Evolutionary conservation across 2,888 invertebrate species (phyloP).

Genomic region (Stenchaetothrips biformis): DNA sequence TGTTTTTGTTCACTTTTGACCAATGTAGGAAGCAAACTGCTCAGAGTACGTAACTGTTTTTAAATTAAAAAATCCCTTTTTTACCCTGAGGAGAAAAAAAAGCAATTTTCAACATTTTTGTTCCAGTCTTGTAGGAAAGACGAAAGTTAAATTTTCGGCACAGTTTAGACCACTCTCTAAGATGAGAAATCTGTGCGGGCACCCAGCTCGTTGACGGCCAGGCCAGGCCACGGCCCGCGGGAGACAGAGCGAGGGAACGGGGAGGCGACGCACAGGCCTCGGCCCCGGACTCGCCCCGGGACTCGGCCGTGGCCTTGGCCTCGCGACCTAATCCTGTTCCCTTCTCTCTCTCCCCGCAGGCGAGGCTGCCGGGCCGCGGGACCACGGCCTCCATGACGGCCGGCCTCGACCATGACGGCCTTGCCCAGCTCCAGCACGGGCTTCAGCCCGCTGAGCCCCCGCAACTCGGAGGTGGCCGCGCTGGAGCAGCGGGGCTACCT

Average conservation of each 20-base stretch:
- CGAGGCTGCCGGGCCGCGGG: neutral
- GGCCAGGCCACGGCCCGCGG: neutral
- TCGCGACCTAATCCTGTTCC: neutral
- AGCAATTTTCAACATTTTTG: too few species aligned
- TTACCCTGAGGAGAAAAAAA: too few species aligned
- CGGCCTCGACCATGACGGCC: neutral
- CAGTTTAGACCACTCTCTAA: too few species aligned
- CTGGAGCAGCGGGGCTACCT: conserved; percentile 78
- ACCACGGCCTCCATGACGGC: neutral
- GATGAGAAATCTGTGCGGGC: neutral
- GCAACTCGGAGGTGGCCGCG: conserved; percentile 78
- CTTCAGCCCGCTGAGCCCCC: conserved; percentile 46
- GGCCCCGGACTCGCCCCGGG: neutral
- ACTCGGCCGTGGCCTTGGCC: neutral
- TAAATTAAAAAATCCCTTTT: too few species aligned
- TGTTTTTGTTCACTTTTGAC: too few species aligned
- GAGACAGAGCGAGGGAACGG: neutral
- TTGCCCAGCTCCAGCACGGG: neutral
- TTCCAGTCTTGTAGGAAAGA: too few species aligned
- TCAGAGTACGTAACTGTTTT: too few species aligned
- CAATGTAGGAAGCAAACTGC: too few species aligned
- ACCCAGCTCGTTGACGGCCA: neutral
- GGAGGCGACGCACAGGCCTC: neutral
- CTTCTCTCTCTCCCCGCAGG: neutral
- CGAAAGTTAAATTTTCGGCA: too few species aligned